Conservation (phyloP, 1,140 invertebrate genomes). For the Aradophagus sp. region DNA sequence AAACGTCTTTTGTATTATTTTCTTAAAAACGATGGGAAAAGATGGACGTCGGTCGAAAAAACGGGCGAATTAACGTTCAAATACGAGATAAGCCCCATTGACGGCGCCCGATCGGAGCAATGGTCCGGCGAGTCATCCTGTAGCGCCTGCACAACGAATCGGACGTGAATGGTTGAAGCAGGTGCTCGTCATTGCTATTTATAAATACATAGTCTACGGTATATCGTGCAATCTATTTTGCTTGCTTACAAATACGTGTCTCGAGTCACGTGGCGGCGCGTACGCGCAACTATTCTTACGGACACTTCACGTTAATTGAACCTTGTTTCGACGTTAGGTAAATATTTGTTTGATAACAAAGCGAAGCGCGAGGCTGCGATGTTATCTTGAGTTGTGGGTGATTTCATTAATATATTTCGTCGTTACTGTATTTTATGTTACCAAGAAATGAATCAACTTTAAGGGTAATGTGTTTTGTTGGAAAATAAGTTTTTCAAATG, state of each 20-base stretch:
- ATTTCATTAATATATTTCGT: too few species aligned
- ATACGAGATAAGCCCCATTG: slow-evolving; percentile 18
- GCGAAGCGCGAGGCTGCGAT: too few species aligned
- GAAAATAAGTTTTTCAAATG: too few species aligned
- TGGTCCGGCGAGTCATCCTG: slow-evolving; percentile 21
- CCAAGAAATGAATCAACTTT: too few species aligned
- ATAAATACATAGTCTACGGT: slow-evolving; percentile 60
- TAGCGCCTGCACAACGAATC: slow-evolving; percentile 23
- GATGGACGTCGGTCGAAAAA: too few species aligned
- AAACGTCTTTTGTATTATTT: too few species aligned
- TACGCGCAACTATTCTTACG: slow-evolving; percentile 39
- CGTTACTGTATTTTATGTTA: too few species aligned
- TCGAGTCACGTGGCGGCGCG: slow-evolving; percentile 50
- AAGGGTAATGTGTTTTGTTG: too few species aligned
- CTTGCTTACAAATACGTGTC: slow-evolving; percentile 56
- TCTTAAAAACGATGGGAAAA: too few species aligned
- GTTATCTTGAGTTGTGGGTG: too few species aligned
- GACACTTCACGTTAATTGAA: slow-evolving; percentile 39
- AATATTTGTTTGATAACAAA: too few species aligned
- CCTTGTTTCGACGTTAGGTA: not conserved
- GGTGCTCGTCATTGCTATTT: slow-evolving; percentile 73
- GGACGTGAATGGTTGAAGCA: slow-evolving; percentile 67
- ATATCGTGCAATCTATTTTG: slow-evolving; percentile 61
- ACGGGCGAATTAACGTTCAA: slow-evolving; percentile 1
- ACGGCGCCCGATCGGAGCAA: slow-evolving; percentile 26